These are phyloP conservation scores for Pantala flavescens DNA, from an alignment of 1,140 invertebrate genomes.

Conservation along the genomic window DNA sequence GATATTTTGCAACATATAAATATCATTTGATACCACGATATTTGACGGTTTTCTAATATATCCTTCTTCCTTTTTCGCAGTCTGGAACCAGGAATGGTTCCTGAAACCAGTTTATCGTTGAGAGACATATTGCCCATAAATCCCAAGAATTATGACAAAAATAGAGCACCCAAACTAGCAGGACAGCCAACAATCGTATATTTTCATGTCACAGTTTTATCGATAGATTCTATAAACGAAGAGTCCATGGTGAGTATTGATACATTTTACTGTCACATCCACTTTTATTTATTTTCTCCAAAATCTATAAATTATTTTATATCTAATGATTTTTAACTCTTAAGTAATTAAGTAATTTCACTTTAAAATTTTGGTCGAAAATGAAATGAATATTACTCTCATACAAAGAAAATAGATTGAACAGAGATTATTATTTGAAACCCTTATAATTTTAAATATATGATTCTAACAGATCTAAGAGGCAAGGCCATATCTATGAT, in stretches of 20 bases:
- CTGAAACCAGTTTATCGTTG: constrained; percentile 56
- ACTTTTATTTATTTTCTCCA: not conserved
- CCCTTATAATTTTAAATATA: too few relatives aligned
- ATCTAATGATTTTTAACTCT: not conserved
- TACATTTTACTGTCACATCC: not conserved
- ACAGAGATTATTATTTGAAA: too few relatives aligned
- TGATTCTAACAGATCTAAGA: too few relatives aligned
- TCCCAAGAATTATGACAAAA: constrained; percentile 80
- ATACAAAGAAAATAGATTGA: too few relatives aligned
- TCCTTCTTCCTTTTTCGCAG: not conserved
- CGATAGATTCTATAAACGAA: constrained; percentile 79
- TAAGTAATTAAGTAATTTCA: too few relatives aligned
- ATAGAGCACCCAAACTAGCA: constrained; percentile 70
- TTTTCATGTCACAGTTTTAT: constrained; percentile 80
- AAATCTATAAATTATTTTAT: not conserved
- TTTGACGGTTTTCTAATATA: too few relatives aligned
- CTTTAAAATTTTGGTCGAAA: too few relatives aligned
- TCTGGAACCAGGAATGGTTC: not conserved
- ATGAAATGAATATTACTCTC: too few relatives aligned
- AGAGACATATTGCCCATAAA: constrained; percentile 72
- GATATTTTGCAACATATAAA: too few relatives aligned
- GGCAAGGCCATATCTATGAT: too few relatives aligned
- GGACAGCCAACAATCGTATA: constrained; percentile 78
- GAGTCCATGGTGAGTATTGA: constrained; percentile 77
- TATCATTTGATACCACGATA: too few relatives aligned